Conservation (phyloP, 2,797 vertebrate species). For the Danio choprae region DNA sequence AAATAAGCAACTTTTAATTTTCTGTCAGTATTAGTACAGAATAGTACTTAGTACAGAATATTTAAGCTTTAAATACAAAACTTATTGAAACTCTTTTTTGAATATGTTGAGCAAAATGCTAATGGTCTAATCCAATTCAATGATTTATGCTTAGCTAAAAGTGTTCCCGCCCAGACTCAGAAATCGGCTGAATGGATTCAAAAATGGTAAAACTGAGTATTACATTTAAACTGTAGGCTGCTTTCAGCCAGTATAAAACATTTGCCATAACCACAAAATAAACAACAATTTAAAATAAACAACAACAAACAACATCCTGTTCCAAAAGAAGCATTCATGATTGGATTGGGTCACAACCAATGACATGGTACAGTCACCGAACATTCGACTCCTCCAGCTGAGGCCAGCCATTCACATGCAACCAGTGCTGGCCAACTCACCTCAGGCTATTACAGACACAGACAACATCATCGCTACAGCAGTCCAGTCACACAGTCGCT, state of each 20-base stretch:
- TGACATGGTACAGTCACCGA: conserved; percentile 39
- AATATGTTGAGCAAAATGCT: too few relatives aligned
- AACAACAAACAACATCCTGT: conserved; percentile 58
- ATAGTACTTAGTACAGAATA: too few relatives aligned
- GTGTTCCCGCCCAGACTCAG: too few relatives aligned
- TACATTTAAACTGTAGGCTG: neutral
- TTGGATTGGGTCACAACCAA: conserved; percentile 34
- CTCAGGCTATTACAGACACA: conserved; percentile 45
- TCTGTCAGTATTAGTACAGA: too few relatives aligned
- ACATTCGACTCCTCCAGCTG: conserved; percentile 56
- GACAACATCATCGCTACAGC: conserved; percentile 59
- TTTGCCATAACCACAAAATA: neutral
- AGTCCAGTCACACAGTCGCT: conserved; percentile 63
- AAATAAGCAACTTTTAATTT: too few relatives aligned
- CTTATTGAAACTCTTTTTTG: too few relatives aligned
- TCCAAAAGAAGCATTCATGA: conserved; percentile 75
- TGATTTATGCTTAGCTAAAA: too few relatives aligned
- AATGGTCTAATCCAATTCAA: too few relatives aligned
- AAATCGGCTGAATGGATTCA: too few relatives aligned
- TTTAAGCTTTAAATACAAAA: too few relatives aligned
- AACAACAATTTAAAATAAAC: neutral
- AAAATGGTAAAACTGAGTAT: too few relatives aligned
- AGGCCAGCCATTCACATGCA: conserved; percentile 70
- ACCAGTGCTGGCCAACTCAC: conserved; percentile 42
- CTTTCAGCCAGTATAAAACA: neutral